A percentile compares a stretch with the other conserved stretches of the same genome.
These are phyloP conservation scores for Drosophila aldrichi DNA, from an alignment of 2,888 invertebrate genomes.

Conservation along the genomic window DNA sequence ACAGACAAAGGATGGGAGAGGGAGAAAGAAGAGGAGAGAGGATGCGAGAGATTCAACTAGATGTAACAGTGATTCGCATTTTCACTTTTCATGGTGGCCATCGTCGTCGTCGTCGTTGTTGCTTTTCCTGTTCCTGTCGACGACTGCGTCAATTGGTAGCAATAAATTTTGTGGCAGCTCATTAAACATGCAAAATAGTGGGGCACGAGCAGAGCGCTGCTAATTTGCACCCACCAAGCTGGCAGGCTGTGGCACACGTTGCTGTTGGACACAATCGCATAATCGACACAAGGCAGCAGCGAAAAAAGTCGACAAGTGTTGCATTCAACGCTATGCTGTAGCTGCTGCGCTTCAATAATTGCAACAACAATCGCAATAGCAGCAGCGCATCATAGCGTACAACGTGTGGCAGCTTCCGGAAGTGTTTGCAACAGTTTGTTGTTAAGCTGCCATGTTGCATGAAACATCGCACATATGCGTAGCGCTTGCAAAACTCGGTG, in stretches of 20 bases:
- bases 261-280: conserved; percentile 61
- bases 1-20: background rate
- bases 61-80: conserved; percentile 66
- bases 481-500: conserved; percentile 41
- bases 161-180: conserved; percentile 73
- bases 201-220: conserved; percentile 8
- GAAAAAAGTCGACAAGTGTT: conserved; percentile 52
- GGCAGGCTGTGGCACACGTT: conserved; percentile 17
- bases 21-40: background rate
- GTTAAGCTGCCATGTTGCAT: conserved; percentile 56
- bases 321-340: conserved; percentile 48
- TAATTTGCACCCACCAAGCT: conserved; percentile 39
- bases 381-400: conserved; percentile 40
- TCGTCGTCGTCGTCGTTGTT: background rate
- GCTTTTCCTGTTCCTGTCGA: conserved; percentile 68
- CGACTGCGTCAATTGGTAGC: conserved; percentile 62
- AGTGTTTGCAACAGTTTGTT: conserved; percentile 54
- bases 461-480: conserved; percentile 59
- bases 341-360: conserved; percentile 71
- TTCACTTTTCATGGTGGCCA: conserved; percentile 61
- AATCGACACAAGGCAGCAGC: conserved; percentile 54
- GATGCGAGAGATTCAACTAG: conserved; percentile 27
- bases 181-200: conserved; percentile 71
- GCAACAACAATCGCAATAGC: conserved; percentile 35
- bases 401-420: conserved; percentile 72